Evolutionary conservation across 2,113 vertebrate species (phyloP).

Genomic region (Sapayoa aenigma): DNA sequence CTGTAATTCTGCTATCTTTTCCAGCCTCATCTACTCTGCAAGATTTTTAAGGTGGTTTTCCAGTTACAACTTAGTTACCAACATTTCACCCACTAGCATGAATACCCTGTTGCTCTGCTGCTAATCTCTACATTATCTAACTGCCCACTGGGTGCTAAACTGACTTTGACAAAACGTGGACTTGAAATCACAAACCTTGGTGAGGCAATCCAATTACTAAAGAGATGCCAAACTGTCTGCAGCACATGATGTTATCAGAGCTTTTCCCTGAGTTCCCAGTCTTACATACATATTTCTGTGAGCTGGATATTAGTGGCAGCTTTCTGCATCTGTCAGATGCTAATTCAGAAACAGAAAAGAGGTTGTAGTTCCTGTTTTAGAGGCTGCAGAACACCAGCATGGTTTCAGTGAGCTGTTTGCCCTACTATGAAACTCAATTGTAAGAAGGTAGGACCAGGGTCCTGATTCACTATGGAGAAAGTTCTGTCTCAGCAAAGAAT

Average conservation of each 20-base stretch:
- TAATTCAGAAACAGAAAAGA: neutral
- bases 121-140: neutral
- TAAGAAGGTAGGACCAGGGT: neutral
- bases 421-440: neutral
- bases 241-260: neutral
- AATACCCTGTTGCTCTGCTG: neutral
- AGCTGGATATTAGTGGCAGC: neutral
- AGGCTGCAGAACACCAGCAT: neutral
- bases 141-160: neutral
- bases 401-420: neutral
- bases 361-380: neutral
- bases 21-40: neutral
- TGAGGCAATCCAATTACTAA: neutral
- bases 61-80: neutral
- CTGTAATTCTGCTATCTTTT: neutral
- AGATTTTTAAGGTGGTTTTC: neutral
- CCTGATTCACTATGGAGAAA: neutral
- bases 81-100: neutral
- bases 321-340: slow-evolving; percentile 14
- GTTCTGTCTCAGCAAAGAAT: neutral
- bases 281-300: neutral
- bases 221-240: neutral
- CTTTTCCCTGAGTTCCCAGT: neutral
- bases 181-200: neutral
- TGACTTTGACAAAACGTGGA: neutral